These are phyloP conservation scores for Microcebus jonahi DNA, from an alignment of 2,113 vertebrate species.

Conservation along the genomic window DNA sequence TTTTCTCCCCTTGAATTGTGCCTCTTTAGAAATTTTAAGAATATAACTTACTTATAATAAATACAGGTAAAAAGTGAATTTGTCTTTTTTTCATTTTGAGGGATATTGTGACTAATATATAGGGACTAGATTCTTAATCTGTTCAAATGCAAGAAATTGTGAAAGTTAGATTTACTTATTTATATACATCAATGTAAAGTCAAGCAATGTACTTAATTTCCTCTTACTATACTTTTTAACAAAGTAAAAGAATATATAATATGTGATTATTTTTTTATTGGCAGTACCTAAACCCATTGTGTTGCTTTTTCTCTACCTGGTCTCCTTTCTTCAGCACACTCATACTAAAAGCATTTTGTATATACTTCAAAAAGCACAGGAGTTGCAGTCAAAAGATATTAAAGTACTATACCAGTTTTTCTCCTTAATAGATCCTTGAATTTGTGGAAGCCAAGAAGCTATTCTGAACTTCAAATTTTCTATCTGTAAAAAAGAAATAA, in stretches of 20 bases:
- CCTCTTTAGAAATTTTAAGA: background rate
- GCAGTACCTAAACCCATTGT: background rate
- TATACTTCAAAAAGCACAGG: background rate
- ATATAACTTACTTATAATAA: background rate
- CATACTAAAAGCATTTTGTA: background rate
- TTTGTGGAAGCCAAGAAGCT: background rate
- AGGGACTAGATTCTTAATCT: background rate
- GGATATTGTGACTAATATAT: background rate
- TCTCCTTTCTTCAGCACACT: background rate
- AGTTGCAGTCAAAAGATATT: background rate
- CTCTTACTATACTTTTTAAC: background rate
- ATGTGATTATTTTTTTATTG: background rate
- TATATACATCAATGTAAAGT: background rate
- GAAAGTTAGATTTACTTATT: background rate
- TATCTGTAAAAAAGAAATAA: background rate
- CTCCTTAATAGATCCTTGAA: background rate
- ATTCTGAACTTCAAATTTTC: background rate
- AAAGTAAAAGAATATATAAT: slow-evolving; percentile 8
- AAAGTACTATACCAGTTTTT: background rate
- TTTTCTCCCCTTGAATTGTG: background rate
- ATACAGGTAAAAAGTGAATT: background rate
- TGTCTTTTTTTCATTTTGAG: background rate
- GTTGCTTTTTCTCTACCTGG: background rate
- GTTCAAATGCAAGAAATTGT: background rate
- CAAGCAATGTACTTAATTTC: background rate